Percentiles rank a stretch among this genome's conserved stretches.
Evolutionary conservation across 2,797 vertebrate genomes (phyloP).

Genomic region (Neoniphon sammara): DNA sequence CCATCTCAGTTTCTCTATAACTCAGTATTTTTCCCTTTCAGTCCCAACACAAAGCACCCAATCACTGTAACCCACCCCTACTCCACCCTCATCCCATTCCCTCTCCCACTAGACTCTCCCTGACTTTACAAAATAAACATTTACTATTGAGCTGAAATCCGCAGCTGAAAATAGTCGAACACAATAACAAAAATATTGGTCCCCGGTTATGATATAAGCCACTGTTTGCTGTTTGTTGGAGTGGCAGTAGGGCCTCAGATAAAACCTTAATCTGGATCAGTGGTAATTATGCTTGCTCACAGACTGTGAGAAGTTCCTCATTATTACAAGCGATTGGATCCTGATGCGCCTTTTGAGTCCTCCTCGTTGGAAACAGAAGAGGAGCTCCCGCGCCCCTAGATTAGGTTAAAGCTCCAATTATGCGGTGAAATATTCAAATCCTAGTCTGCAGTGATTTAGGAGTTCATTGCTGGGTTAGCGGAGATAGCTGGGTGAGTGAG

Average conservation of each 20-base stretch:
- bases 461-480: conserved; percentile 79
- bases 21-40: conserved; percentile 39
- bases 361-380: conserved; percentile 68
- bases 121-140: conserved; percentile 68
- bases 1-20: conserved; percentile 38
- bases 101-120: conserved; percentile 48
- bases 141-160: conserved; percentile 46
- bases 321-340: conserved; percentile 77
- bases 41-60: conserved; percentile 63
- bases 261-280: conserved; percentile 76
- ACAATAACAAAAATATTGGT: conserved; percentile 57
- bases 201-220: conserved; percentile 44
- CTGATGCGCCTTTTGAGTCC: conserved; percentile 73
- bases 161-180: conserved; percentile 48
- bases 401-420: conserved; percentile 84
- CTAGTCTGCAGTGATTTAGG: conserved; percentile 77
- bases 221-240: conserved; percentile 67
- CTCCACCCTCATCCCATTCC: conserved; percentile 58
- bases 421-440: conserved; percentile 83
- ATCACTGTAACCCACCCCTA: conserved; percentile 55
- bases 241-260: conserved; percentile 61
- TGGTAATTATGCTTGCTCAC: conserved; percentile 78
- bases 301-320: conserved; percentile 76
- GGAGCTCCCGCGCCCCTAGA: conserved; percentile 69
- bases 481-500: conserved; percentile 63